Base-by-base conservation (phyloP, 1,140 invertebrate genomes). In the Drosophila funebris region DNA sequence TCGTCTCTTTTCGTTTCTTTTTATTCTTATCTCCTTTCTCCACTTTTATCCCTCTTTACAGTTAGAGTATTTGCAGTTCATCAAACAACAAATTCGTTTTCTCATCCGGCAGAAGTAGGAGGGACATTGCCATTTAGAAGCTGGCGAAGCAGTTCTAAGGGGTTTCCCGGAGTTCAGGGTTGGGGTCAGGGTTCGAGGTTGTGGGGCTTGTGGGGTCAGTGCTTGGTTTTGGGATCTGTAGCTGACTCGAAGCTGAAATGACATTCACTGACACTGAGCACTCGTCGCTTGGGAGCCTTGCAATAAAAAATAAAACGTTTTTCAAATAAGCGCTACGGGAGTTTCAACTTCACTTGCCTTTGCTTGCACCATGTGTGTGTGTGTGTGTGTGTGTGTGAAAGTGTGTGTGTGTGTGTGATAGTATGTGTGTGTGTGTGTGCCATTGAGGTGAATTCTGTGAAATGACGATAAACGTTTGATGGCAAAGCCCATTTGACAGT, bases 301-400 rank as follows among this genome's bases (percentile, higher is more conserved):
- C 82, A 87, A 87, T 87, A 87, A 87, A 87, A 87, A 88, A 88
- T 87, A 88, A 87, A 88, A 88, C 82, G 83, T 76, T 87, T 87
- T 87, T 76, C 82, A 88, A 87, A 88, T 82, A 87, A 87, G 78
- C 83, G 75, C 75, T 73, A 39, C 24, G 82, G 76, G 83, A 88
- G 43, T 44, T 43, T 43, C 58, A 50, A 67, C 52, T 43, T 41
- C 43, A 50, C 46, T 16, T 76, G 64, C 20, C n/a, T n/a, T n/a
- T n/a, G n/a, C 27, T 43, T 20, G 33, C 41, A 48, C n/a, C 43
- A 44, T 20, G 41, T 29, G 27, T 37, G 14, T 16, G n/a, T 36
- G 13, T 57, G 44, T 50, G 33, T 22, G 39, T 27, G 9, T 22
- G 43, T 31, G 20, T 9, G 8, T 33, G 29, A 29, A 16, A 20